Evolutionary conservation across 2,797 vertebrate species (phyloP), one percentile per base, ranked within the genome.

Genomic region (Meriones psammophilus): DNA sequence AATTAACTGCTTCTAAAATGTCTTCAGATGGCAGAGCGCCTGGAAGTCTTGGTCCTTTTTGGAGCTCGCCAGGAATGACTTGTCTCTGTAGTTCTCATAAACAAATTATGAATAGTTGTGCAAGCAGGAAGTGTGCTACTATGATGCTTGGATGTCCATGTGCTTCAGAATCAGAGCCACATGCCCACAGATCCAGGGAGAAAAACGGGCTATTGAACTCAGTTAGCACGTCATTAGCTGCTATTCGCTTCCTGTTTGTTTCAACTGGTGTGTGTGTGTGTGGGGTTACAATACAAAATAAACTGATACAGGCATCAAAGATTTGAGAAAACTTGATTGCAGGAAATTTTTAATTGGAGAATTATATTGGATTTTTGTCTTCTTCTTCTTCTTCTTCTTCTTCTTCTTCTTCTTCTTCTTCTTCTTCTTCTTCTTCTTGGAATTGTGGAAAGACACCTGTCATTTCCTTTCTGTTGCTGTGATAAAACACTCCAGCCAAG

Each of bases 11-110:
- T 84, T 78, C 89, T 94, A 76, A 92, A 92, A 92, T 30, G 0
- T 56, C 68, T 89, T 92, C 96, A 95, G 92, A 92, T 76, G 92
- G 92, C 92, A 69, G 6, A 85, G 22, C 46, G 36, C 92, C 89
- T 89, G 85, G 79, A 87, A 69, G 18, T 94, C 83, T 85, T 92
- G 58, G 60, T 22, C 85, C 66, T 81, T 81, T 91, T 86, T 92
- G 93, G 76, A 78, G 28, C 85, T 68, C 66, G 62, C 39, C 20
- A 84, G 64, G 89, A 85, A 46, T 24, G 22, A 80, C 39, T 80
- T 69, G 68, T 76, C 60, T 81, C 50, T 89, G 85, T 86, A 42
- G 74, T 58, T 76, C 22, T 89, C 81, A 81, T 69, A 86, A 46
- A 89, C 79, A 92, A 84, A 94, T 92, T 62, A 66, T 26, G 73